Conservation (phyloP, 2,113 vertebrate genomes). For the Megatriorchis doriae region DNA sequence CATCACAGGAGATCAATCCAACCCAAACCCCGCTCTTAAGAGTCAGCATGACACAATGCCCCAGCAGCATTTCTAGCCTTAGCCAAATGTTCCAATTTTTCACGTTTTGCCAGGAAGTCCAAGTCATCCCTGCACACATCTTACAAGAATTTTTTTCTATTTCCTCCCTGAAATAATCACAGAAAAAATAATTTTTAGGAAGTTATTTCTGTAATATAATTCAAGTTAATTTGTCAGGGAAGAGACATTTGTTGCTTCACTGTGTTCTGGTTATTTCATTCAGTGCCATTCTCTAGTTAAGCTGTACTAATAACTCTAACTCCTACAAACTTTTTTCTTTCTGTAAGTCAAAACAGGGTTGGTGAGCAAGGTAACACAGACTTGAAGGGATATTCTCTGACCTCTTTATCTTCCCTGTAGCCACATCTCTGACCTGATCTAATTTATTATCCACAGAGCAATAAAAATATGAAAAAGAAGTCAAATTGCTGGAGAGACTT, state of each 20-base stretch:
- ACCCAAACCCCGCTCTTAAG: not conserved
- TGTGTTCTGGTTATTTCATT: not conserved
- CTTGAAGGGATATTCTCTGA: not conserved
- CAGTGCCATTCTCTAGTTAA: not conserved
- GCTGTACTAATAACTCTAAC: not conserved
- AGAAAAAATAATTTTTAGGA: not conserved
- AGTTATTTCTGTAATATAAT: not conserved
- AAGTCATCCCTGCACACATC: not conserved
- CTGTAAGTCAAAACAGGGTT: not conserved
- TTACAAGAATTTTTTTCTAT: not conserved
- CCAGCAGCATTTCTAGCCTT: not conserved
- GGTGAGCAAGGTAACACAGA: not conserved
- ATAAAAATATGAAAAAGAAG: not conserved
- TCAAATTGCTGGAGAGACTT: not conserved
- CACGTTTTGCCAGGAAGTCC: not conserved
- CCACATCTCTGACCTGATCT: not conserved
- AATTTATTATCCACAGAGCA: not conserved
- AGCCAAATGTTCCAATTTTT: not conserved
- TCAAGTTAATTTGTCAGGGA: not conserved
- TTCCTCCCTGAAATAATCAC: not conserved
- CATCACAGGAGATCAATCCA: accelerated
- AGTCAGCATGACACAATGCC: accelerated
- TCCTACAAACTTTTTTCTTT: not conserved
- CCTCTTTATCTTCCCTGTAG: not conserved
- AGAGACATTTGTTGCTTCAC: not conserved